Evolutionary conservation across 1,140 invertebrate species (phyloP).

Genomic region (Colletes latitarsis): DNA sequence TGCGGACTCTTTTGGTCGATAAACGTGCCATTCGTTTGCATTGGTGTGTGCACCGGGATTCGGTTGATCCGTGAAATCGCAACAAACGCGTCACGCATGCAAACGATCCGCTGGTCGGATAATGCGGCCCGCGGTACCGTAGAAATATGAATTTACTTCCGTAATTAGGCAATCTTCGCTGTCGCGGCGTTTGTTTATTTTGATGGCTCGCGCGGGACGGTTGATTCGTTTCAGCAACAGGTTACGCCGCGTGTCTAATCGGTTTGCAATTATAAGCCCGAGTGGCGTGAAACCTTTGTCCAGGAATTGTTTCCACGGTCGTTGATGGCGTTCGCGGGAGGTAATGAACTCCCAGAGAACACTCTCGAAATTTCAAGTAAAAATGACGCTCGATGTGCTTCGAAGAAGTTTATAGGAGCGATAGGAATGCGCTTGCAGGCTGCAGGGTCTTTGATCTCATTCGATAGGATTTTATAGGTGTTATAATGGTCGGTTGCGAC

Average conservation of each 20-base stretch:
- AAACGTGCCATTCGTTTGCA: not conserved
- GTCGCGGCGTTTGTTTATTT: not conserved
- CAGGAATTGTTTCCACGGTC: constrained; percentile 20
- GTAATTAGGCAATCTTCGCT: not conserved
- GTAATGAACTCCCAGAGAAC: too few species aligned
- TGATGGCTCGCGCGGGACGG: not conserved
- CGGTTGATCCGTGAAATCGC: constrained; percentile 11
- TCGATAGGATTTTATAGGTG: too few species aligned
- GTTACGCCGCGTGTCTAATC: constrained; percentile 14
- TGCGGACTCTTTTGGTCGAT: not conserved
- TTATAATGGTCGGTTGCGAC: too few species aligned
- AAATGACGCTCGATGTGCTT: too few species aligned
- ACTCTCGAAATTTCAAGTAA: too few species aligned
- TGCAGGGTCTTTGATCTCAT: too few species aligned
- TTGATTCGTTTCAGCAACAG: constrained; percentile 28
- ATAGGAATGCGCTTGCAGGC: too few species aligned
- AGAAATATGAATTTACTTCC: constrained; percentile 33
- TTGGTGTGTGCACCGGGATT: constrained; percentile 1
- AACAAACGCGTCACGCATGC: not conserved
- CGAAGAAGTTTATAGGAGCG: too few species aligned
- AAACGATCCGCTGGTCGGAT: not conserved
- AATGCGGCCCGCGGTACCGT: not conserved
- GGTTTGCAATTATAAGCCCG: not conserved
- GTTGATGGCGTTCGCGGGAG: not conserved
- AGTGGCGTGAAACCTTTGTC: not conserved